Base-by-base conservation (phyloP, 2,888 invertebrate species). In the Urechis unicinctus region DNA sequence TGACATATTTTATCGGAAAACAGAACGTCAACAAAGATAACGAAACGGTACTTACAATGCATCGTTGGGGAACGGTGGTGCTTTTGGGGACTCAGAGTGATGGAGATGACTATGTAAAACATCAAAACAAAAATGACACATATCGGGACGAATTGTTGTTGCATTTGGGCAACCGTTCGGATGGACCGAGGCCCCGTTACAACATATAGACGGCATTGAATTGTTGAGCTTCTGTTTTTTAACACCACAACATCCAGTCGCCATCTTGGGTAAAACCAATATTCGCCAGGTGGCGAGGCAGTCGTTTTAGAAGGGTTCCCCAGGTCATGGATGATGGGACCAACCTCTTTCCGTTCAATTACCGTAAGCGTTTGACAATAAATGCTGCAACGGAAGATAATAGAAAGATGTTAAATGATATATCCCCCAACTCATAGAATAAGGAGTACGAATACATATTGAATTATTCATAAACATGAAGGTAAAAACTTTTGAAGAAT, bases 91-190 rank as follows among this genome's bases (percentile, higher is more conserved):
- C 68, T 94, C 92, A 78, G 90, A 84, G 78, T 88, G 90, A 81
- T 94, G 88, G 73, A 98, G 84, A 82, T 95, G 91, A 80, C 88
- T 87, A 81, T 94, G 89, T 66, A 98, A 86, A 70, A 96, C 94
- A 82, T 98, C 97, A 83, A 97, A 98, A 85, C 98, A 98, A 83
- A 90, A 97, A 83, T 89, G 91, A 79, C 94, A 94, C 97, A 98
- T 98, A 80, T 96, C 95, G 42, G 73, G 66, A 56, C 68, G 63
- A 41, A 75, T 68, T 46, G 74, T 50, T 26, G 46, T 68, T 53
- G 71, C 70, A 67, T 71, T 70, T 61, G 69, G 70, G 58, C 69
- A 62, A 60, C 66, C 66, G 55, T 70, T 72, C 36, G 72, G 72
- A 62, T 75, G 72, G 56, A 71, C 72, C 46, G 74, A 62, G 29